phyloP scores from a whole-genome alignment of 1,140 invertebrate genomes.

The Drosophila melanica region DNA sequence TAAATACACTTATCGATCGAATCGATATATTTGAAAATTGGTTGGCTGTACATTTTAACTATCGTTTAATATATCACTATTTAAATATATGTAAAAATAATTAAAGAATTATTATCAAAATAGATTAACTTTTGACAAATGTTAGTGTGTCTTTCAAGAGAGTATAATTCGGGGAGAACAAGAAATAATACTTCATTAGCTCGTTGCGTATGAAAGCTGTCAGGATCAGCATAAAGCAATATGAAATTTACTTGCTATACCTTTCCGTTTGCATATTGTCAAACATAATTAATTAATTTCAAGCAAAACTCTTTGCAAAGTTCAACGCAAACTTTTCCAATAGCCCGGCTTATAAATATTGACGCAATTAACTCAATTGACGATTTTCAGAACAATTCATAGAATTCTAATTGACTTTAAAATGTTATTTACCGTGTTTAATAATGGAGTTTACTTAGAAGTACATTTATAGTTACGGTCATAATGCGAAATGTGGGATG shows the following conservation, averaged over 20 bases:
- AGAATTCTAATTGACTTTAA: slow-evolving; percentile 32
- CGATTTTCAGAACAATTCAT: slow-evolving; percentile 24
- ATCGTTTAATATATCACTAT: no score
- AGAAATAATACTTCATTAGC: no score
- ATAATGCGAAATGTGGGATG: background rate
- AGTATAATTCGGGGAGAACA: no score
- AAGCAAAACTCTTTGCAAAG: slow-evolving; percentile 23
- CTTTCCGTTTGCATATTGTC: slow-evolving; percentile 45
- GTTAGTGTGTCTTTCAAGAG: no score
- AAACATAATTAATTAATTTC: slow-evolving; percentile 75
- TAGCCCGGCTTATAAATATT: slow-evolving; percentile 28
- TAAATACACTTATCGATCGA: background rate
- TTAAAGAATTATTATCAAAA: no score
- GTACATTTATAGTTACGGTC: background rate
- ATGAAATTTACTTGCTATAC: slow-evolving; percentile 37
- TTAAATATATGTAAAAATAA: no score
- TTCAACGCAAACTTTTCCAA: slow-evolving; percentile 24
- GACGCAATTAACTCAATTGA: slow-evolving; percentile 64
- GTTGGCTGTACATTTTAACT: no score
- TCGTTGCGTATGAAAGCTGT: slow-evolving; percentile 57
- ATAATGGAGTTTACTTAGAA: background rate
- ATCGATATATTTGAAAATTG: no score
- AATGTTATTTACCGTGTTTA: background rate
- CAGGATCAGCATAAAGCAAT: slow-evolving; percentile 43
- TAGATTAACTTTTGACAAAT: no score